Evolutionary conservation across 1,140 invertebrate genomes (phyloP), one percentile per base, ranked within the genome.

Genomic region (Heliconius hewitsoni): DNA sequence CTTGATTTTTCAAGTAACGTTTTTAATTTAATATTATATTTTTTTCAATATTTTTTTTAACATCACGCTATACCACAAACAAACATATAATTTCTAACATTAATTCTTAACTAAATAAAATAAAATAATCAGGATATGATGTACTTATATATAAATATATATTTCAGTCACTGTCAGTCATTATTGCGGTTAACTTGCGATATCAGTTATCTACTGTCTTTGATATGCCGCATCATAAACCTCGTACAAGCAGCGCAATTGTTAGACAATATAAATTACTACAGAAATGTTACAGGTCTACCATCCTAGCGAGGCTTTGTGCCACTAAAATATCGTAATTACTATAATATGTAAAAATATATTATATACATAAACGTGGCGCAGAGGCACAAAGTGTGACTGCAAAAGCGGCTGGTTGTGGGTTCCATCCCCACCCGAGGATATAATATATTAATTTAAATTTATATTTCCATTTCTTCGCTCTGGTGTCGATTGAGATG

Each of bases 221-320:
- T 89, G 87, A 89, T 86, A 82, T 71, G 75, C 86, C 86, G 89
- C 84, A 74, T 86, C 84, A 81, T 89, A 88, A 90, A 85, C 82
- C 76, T 83, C 79, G 77, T 82, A 82, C 79, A 83, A 78, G 46
- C 81, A 83, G 81, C 80, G 83, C 77, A 83, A 83, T 86, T 86
- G 78, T 76, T 80, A 70, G 34, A 71, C 73, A 42, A 73, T 73
- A 74, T 80, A 75, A 80, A 81, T 78, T 74, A 77, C 66, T 77
- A 66, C 76, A 77, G 60, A 77, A 77, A 37, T 11, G 66, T 70
- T 46, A 70, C 74, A 71, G 76, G 76, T 77, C 71, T 77, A 73
- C 76, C 70, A 77, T 77, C 70, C 23, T 50, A n/a, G 57, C 13
- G 6, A 30, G 23, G 23, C 57, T n/a, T 18, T 66, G 37, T 16